phyloP scores from a whole-genome alignment of 2,113 vertebrate genomes.

The Copsychus sechellarum region DNA sequence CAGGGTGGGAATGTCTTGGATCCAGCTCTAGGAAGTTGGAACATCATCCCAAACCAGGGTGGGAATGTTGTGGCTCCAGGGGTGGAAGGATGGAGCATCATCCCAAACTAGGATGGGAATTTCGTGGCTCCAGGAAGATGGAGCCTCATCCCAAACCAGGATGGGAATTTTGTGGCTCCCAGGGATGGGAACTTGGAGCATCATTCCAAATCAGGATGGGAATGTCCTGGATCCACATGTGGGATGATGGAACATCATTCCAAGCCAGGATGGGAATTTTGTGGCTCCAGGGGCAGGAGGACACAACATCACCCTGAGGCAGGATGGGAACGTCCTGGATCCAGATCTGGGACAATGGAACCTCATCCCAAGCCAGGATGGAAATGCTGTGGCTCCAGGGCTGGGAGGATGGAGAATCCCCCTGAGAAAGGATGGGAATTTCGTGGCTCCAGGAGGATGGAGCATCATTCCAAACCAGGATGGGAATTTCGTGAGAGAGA shows the following conservation, averaged over 20 bases:
- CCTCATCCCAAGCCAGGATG: no score
- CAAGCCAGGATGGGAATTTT: neutral
- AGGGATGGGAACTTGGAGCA: no score
- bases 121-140: no score
- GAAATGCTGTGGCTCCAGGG: no score
- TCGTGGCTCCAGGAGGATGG: neutral
- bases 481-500: no score
- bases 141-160: no score
- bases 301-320: no score
- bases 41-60: neutral
- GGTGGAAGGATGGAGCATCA: fast-evolving
- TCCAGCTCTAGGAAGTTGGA: fast-evolving
- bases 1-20: neutral
- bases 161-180: no score
- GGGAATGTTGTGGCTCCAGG: neutral
- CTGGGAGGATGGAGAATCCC: fast-evolving
- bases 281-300: no score
- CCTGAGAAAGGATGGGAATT: neutral
- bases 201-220: no score
- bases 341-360: fast-evolving
- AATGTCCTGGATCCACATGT: no score
- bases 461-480: fast-evolving
- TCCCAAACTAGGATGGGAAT: no score
- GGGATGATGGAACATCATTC: neutral
- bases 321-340: neutral